These are phyloP conservation scores for Paragorgia papillata DNA, from an alignment of 92 coral and sea anemone genomes.

Conservation along the genomic window DNA sequence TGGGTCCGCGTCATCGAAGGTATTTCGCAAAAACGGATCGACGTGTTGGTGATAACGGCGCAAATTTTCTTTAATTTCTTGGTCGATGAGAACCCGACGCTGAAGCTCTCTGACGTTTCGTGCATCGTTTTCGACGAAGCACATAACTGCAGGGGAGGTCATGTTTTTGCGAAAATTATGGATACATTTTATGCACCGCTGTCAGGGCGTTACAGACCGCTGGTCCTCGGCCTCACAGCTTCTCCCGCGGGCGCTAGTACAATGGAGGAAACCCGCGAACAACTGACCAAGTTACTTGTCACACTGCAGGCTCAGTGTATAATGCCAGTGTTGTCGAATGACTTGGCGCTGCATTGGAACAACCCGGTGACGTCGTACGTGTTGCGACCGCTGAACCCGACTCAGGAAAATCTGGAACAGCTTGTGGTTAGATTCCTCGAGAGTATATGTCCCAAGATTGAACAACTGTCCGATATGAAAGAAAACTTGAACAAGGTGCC, in stretches of 20 bases:
- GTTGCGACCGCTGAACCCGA: slow-evolving; percentile 16
- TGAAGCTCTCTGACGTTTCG: slow-evolving; percentile 79
- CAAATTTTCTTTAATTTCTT: slow-evolving; percentile 84
- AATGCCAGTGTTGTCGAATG: slow-evolving; percentile 72
- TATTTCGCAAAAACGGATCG: slow-evolving; percentile 65
- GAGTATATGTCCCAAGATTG: slow-evolving; percentile 43
- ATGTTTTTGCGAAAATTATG: slow-evolving; percentile 82
- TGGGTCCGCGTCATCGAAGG: slow-evolving; percentile 63
- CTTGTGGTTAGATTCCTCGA: slow-evolving; percentile 8
- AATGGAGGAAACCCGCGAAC: slow-evolving; percentile 60
- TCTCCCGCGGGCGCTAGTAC: slow-evolving; percentile 83
- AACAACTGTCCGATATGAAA: slow-evolving; percentile 30
- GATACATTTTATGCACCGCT: slow-evolving; percentile 60
- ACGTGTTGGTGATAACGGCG: slow-evolving; percentile 87
- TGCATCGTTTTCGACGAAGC: slow-evolving; percentile 90
- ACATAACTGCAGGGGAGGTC: slow-evolving; percentile 86
- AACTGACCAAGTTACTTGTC: slow-evolving; percentile 60
- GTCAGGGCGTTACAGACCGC: slow-evolving; percentile 66
- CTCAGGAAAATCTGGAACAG: slow-evolving; percentile 14
- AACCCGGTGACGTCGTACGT: slow-evolving; percentile 67
- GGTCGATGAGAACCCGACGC: slow-evolving; percentile 60
- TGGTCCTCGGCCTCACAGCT: slow-evolving; percentile 87
- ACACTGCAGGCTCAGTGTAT: slow-evolving; percentile 74
- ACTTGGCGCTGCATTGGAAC: slow-evolving; percentile 72
- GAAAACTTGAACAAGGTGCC: slow-evolving; percentile 24